Conservation (phyloP, 2,797 vertebrate genomes). For the Hippoglossus hippoglossus region DNA sequence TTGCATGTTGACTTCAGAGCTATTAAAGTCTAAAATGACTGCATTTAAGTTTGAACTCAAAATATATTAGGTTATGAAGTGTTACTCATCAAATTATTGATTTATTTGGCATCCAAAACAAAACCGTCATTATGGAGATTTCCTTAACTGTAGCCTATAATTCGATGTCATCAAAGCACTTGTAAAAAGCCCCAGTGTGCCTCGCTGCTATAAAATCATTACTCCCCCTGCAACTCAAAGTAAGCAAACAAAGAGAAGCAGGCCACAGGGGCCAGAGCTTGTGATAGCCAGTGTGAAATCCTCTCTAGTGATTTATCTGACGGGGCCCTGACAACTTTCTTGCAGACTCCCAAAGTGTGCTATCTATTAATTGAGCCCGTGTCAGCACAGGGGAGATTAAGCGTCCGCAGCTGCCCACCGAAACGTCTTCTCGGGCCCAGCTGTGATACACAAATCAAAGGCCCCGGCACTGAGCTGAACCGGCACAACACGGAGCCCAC, state of each 20-base stretch:
- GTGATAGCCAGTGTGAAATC: conserved; percentile 72
- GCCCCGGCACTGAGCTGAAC: conserved; percentile 58
- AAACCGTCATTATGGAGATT: conserved; percentile 45
- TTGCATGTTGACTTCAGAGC: conserved; percentile 23
- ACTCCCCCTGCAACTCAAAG: conserved; percentile 55
- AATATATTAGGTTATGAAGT: conserved; percentile 17
- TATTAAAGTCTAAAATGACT: conserved; percentile 10
- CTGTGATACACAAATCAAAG: conserved; percentile 85
- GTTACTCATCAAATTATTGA: conserved; percentile 28
- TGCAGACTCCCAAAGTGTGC: conserved; percentile 83
- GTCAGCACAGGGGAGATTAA: conserved; percentile 86
- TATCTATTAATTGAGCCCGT: conserved; percentile 87
- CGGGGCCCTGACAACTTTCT: conserved; percentile 82
- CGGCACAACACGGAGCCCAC: conserved; percentile 52
- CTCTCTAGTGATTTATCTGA: conserved; percentile 85
- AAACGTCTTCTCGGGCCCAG: conserved; percentile 78
- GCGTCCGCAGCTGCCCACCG: conserved; percentile 84
- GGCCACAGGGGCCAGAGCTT: conserved; percentile 60
- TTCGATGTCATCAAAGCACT: conserved; percentile 43
- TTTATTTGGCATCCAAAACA: conserved; percentile 50
- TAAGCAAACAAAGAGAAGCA: conserved; percentile 75
- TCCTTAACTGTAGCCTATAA: conserved; percentile 38
- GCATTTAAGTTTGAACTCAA: conserved; percentile 26
- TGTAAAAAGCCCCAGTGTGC: conserved; percentile 28
- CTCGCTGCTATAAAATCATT: conserved; percentile 48